Evolutionary conservation across 2,797 vertebrate genomes (phyloP).

Genomic region (Neoniphon sammara): DNA sequence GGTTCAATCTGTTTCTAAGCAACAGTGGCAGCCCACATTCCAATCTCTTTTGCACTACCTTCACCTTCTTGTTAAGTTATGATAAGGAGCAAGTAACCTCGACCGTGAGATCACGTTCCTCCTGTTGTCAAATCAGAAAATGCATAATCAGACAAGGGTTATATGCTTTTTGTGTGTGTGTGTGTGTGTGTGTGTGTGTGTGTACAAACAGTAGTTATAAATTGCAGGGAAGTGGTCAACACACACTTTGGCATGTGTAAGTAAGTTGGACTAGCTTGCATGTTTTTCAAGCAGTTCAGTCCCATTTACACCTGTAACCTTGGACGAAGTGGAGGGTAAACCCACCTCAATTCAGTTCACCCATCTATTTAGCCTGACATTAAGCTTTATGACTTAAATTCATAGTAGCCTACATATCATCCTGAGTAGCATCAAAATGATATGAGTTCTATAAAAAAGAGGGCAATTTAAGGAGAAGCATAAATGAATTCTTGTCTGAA

Average conservation of each 20-base stretch:
- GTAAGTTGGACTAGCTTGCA: slow-evolving; percentile 23
- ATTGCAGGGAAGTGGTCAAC: slow-evolving; percentile 8
- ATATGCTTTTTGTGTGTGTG: neutral
- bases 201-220: neutral
- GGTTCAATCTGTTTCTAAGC: slow-evolving; percentile 78
- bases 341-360: no score
- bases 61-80: slow-evolving; percentile 53
- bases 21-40: slow-evolving; percentile 67
- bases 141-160: slow-evolving; percentile 35
- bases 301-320: slow-evolving; percentile 13
- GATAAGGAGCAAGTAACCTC: slow-evolving; percentile 56
- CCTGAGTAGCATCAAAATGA: neutral
- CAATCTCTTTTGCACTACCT: slow-evolving; percentile 52
- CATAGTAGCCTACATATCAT: neutral
- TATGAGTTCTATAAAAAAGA: no score
- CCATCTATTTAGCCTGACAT: no score
- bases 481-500: neutral
- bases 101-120: slow-evolving; percentile 35
- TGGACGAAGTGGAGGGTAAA: neutral
- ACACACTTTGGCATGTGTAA: neutral
- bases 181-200: neutral
- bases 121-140: slow-evolving; percentile 45
- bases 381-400: neutral
- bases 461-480: no score
- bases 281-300: slow-evolving; percentile 13